A percentile compares a stretch with the other conserved stretches of the same genome.
These are phyloP conservation scores for Marcusenius ussheri DNA, from an alignment of 2,113 vertebrate species.

Conservation along the genomic window DNA sequence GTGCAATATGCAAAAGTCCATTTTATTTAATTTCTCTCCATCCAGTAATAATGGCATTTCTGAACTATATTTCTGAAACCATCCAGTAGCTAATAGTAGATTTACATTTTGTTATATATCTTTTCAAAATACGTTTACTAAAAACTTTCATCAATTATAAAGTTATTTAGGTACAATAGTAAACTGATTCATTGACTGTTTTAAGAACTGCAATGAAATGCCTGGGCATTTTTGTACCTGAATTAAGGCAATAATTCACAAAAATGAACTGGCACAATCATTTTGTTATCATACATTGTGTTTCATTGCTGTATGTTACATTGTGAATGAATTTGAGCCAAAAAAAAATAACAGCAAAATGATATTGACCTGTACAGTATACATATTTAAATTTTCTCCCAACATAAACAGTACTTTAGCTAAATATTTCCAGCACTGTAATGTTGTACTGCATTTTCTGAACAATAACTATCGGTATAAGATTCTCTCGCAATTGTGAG, in stretches of 20 bases:
- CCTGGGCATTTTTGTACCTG: background rate
- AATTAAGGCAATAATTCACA: background rate
- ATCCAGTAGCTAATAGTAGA: background rate
- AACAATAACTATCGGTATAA: background rate
- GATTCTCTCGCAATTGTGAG: background rate
- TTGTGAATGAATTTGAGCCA: background rate
- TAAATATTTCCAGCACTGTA: background rate
- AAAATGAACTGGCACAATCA: background rate
- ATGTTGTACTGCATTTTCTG: background rate
- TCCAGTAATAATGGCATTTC: background rate
- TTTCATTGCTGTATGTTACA: background rate
- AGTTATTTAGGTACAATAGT: background rate
- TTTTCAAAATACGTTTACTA: background rate
- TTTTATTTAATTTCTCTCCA: background rate
- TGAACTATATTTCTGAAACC: background rate
- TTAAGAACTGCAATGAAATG: background rate
- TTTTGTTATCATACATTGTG: background rate
- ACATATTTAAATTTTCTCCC: background rate
- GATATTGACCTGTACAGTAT: background rate
- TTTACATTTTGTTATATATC: background rate
- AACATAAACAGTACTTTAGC: background rate
- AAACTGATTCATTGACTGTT: background rate
- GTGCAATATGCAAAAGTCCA: constrained; percentile 53
- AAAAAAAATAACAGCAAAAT: background rate
- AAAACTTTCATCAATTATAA: background rate